Percentiles rank a stretch among this genome's conserved stretches.
Evolutionary conservation across 2,888 invertebrate genomes (phyloP).

Genomic region (Diaprepes abbreviatus): DNA sequence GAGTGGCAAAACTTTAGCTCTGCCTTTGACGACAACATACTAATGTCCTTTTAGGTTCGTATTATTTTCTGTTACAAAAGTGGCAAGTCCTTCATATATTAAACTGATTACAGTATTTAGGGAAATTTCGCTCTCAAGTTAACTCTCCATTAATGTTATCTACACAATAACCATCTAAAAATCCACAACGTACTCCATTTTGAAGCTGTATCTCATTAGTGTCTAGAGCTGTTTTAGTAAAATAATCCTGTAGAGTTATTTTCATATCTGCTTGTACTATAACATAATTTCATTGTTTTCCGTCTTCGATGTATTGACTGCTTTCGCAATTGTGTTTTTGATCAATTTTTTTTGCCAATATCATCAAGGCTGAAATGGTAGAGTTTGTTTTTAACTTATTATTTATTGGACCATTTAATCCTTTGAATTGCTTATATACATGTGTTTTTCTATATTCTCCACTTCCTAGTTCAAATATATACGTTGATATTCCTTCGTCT

Average conservation of each 20-base stretch:
- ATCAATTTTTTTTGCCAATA: slow-evolving; percentile 3
- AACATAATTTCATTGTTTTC: not conserved
- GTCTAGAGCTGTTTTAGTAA: not conserved
- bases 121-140: not conserved
- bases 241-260: slow-evolving; percentile 7
- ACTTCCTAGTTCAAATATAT: slow-evolving; percentile 4
- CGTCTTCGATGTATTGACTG: not conserved
- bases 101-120: not conserved
- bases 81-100: not conserved
- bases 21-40: too few relatives aligned
- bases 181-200: not conserved
- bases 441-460: slow-evolving; percentile 17
- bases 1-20: too few relatives aligned
- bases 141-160: slow-evolving; percentile 4
- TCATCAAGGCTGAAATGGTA: not conserved
- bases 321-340: not conserved
- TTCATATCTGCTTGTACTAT: not conserved
- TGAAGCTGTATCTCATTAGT: slow-evolving; percentile 4
- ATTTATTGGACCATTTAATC: not conserved
- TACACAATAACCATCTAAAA: slow-evolving; percentile 6
- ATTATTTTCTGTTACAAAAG: not conserved
- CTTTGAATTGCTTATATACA: slow-evolving; percentile 4
- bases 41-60: too few relatives aligned
- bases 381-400: not conserved
- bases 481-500: not conserved